Conservation (phyloP, 2,888 invertebrate genomes). For the Drosophila mimica region DNA sequence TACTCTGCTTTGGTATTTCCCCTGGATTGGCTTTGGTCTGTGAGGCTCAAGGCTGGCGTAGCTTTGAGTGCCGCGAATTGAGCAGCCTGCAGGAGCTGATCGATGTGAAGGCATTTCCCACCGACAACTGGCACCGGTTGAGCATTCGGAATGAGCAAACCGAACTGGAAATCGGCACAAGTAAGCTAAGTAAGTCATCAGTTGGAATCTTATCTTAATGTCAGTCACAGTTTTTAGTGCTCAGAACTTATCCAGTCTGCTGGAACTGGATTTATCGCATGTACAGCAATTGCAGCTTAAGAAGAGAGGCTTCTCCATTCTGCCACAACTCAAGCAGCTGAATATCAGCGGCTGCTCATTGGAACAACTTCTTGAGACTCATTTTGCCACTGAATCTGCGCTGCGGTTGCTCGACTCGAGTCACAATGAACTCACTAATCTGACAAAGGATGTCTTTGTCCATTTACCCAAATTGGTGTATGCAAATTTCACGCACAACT, state of each 20-base stretch:
- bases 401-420: slow-evolving; percentile 80
- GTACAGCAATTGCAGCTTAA: slow-evolving; percentile 63
- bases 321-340: slow-evolving; percentile 68
- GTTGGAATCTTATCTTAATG: neutral
- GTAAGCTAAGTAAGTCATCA: slow-evolving; percentile 8
- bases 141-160: slow-evolving; percentile 58
- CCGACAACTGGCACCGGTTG: slow-evolving; percentile 52
- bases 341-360: slow-evolving; percentile 78
- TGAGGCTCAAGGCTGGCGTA: slow-evolving; percentile 38
- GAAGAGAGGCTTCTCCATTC: slow-evolving; percentile 70
- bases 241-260: slow-evolving; percentile 38
- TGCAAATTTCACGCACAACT: slow-evolving; percentile 81
- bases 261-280: slow-evolving; percentile 75
- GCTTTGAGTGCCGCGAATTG: slow-evolving; percentile 61
- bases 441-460: slow-evolving; percentile 61
- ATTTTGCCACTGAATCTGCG: slow-evolving; percentile 60
- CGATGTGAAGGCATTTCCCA: slow-evolving; percentile 15
- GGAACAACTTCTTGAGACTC: slow-evolving; percentile 50
- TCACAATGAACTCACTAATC: slow-evolving; percentile 67
- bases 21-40: slow-evolving; percentile 29
- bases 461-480: slow-evolving; percentile 66
- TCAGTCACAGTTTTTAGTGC: slow-evolving; percentile 33
- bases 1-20: slow-evolving; percentile 28
- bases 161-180: slow-evolving; percentile 42
- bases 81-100: slow-evolving; percentile 53